A percentile compares a stretch with the other conserved stretches of the same genome.
These are phyloP conservation scores for Nematostella vectensis DNA, from an alignment of 92 coral and sea anemone genomes.

Conservation along the genomic window DNA sequence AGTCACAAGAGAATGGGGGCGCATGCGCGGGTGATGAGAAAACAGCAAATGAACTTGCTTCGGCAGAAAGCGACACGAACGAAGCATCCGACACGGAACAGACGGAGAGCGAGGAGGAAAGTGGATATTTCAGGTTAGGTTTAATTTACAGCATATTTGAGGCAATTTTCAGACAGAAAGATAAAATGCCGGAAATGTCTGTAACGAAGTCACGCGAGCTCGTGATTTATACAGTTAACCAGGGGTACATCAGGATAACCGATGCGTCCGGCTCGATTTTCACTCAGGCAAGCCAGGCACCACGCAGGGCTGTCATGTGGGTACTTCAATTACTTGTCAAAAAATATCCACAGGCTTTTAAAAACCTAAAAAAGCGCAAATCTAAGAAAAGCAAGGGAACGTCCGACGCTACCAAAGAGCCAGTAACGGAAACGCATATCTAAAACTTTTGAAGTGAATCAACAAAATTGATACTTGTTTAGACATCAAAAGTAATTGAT, in stretches of 20 bases:
- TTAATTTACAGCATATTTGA: not conserved
- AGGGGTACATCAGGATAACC: not conserved
- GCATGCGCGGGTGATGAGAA: not conserved
- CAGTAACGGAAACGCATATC: not conserved
- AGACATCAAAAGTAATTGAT: too few species aligned
- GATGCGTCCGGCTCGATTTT: not conserved
- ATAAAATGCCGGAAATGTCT: not conserved
- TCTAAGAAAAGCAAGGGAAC: not conserved
- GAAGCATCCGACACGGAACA: not conserved
- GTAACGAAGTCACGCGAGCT: constrained; percentile 2
- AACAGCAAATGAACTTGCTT: not conserved
- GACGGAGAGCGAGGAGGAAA: not conserved
- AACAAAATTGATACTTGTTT: too few species aligned
- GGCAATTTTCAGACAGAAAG: not conserved
- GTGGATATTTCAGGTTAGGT: not conserved
- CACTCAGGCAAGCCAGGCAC: not conserved
- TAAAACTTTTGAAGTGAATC: too few species aligned
- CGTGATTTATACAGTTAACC: not conserved
- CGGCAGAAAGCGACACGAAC: not conserved
- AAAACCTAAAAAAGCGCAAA: not conserved
- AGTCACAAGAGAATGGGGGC: not conserved
- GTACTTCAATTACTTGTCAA: not conserved
- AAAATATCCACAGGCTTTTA: constrained; percentile 1
- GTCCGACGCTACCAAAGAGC: not conserved
- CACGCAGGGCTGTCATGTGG: not conserved